phyloP scores from a whole-genome alignment of 2,888 invertebrate genomes.

The Tanypteryx hageni region DNA sequence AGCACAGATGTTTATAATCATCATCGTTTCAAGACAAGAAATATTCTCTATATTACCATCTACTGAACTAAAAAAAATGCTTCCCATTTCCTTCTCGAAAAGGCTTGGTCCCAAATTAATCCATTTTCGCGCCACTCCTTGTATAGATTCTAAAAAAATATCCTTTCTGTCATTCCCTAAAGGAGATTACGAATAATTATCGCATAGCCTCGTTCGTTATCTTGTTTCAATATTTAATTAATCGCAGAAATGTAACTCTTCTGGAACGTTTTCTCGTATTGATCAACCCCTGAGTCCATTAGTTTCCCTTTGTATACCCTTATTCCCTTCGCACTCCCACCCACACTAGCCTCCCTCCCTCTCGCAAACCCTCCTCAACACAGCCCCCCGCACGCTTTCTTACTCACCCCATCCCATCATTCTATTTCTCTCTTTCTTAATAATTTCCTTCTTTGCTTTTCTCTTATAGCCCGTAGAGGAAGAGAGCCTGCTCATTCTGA shows the following conservation, averaged over 20 bases:
- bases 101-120: not conserved
- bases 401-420: too few relatives aligned
- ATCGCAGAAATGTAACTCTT: not conserved
- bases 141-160: not conserved
- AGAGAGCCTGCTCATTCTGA: too few relatives aligned
- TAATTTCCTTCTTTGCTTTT: too few relatives aligned
- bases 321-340: not conserved
- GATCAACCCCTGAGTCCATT: constrained; percentile 18
- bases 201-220: not conserved
- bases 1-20: too few relatives aligned
- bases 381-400: too few relatives aligned
- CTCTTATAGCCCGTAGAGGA: too few relatives aligned
- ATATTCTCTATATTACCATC: too few relatives aligned
- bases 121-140: not conserved
- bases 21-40: too few relatives aligned
- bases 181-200: not conserved
- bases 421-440: too few relatives aligned
- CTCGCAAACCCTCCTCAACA: not conserved
- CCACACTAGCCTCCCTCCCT: not conserved
- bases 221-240: constrained; percentile 34
- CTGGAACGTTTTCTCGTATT: not conserved
- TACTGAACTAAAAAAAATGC: not conserved
- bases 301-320: not conserved
- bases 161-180: not conserved
- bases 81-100: not conserved